These are phyloP conservation scores for Triplophysa tibetana DNA, from an alignment of 2,113 vertebrate genomes.

Conservation along the genomic window DNA sequence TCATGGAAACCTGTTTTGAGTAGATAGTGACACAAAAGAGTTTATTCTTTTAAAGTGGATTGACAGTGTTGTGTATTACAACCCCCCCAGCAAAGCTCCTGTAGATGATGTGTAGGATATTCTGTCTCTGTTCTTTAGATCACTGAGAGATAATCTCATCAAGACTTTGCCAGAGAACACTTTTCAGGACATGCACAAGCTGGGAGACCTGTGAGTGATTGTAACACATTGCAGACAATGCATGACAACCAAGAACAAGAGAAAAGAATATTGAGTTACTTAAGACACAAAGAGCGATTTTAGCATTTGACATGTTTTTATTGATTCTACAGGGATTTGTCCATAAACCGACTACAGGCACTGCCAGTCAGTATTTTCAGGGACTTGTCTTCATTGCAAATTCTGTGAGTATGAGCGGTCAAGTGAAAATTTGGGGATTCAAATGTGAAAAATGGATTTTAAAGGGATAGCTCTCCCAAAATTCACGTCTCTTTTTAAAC, in stretches of 20 bases:
- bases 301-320: constrained; percentile 4
- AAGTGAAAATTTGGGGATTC: not conserved
- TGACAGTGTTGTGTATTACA: not conserved
- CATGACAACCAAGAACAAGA: not conserved
- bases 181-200: constrained; percentile 71
- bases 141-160: constrained; percentile 80
- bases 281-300: not conserved
- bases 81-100: not conserved
- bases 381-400: constrained; percentile 75
- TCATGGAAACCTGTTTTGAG: too few relatives aligned
- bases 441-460: not conserved
- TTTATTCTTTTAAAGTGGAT: not conserved
- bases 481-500: too few relatives aligned
- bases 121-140: constrained; percentile 53
- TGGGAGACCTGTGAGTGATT: constrained; percentile 52
- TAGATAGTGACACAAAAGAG: too few relatives aligned
- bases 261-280: not conserved
- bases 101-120: not conserved
- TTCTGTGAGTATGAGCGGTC: constrained; percentile 70
- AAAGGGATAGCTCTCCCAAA: not conserved
- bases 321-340: constrained; percentile 69
- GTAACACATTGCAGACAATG: not conserved
- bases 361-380: constrained; percentile 71
- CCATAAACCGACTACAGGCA: constrained; percentile 73
- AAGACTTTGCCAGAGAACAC: constrained; percentile 74